A percentile compares a stretch with the other conserved stretches of the same genome.
Evolutionary conservation across 1,140 invertebrate species (phyloP).

Genomic region (Heliconius hermathena): DNA sequence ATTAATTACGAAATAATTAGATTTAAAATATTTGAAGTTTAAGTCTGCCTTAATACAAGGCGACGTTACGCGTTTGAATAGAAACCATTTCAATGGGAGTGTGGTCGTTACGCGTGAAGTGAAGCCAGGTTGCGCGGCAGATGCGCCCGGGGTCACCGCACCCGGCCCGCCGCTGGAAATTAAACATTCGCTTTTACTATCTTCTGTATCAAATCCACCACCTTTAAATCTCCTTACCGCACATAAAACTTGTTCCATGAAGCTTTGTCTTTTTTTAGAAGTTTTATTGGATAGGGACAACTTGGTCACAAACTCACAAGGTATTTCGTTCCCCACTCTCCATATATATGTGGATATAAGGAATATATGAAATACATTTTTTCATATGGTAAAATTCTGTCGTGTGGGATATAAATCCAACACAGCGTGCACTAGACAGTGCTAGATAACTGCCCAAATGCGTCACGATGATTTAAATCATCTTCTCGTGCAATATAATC

Average conservation of each 20-base stretch:
- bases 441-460: neutral
- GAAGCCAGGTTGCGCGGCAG: slow-evolving; percentile 62
- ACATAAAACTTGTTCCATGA: slow-evolving; percentile 12
- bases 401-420: neutral
- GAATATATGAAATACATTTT: no score
- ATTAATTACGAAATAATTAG: neutral
- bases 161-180: slow-evolving; percentile 60
- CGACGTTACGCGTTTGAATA: slow-evolving; percentile 34
- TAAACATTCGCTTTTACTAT: slow-evolving; percentile 60
- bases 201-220: slow-evolving; percentile 31
- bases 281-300: neutral
- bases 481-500: slow-evolving; percentile 33
- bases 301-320: neutral
- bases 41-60: slow-evolving; percentile 15
- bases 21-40: slow-evolving; percentile 8
- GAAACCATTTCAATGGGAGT: slow-evolving; percentile 50
- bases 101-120: slow-evolving; percentile 59
- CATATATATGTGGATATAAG: no score
- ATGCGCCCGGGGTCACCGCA: slow-evolving; percentile 69
- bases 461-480: slow-evolving; percentile 22
- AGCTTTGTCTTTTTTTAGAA: slow-evolving; percentile 3
- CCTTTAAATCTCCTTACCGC: slow-evolving; percentile 7
- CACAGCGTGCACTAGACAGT: slow-evolving; percentile 1
- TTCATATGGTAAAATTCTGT: neutral
- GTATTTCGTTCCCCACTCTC: neutral